These are phyloP conservation scores for Psittacula derbiana DNA, from an alignment of 2,797 vertebrate species.

Conservation along the genomic window DNA sequence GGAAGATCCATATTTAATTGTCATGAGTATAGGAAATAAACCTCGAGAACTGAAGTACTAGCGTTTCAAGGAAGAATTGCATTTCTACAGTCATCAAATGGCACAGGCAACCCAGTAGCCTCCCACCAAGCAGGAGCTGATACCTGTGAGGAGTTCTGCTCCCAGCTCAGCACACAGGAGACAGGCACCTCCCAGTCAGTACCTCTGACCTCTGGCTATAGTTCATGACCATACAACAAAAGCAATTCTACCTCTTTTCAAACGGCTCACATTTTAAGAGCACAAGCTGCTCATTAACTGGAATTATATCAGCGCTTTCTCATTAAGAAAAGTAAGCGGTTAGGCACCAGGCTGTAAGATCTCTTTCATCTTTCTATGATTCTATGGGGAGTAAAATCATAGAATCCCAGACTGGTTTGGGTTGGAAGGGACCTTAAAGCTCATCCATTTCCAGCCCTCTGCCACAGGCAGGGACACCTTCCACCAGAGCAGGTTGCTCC, in stretches of 20 bases:
- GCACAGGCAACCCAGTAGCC: background rate
- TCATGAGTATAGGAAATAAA: accelerated
- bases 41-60: accelerated
- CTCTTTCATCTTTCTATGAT: background rate
- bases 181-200: accelerated
- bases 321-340: accelerated
- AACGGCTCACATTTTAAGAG: background rate
- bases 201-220: background rate
- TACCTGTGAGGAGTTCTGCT: background rate
- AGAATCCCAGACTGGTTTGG: background rate
- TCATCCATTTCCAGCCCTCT: background rate
- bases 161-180: background rate
- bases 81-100: background rate
- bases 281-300: background rate
- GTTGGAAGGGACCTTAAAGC: background rate
- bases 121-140: background rate
- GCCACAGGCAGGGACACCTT: background rate
- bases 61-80: background rate
- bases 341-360: background rate
- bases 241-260: background rate
- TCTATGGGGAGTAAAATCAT: background rate
- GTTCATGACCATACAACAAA: accelerated
- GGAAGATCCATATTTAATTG: background rate
- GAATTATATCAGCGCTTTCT: background rate
- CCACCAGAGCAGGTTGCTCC: background rate